These are phyloP conservation scores for Entomyzon cyanotis DNA, from an alignment of 2,113 vertebrate species.

Conservation along the genomic window DNA sequence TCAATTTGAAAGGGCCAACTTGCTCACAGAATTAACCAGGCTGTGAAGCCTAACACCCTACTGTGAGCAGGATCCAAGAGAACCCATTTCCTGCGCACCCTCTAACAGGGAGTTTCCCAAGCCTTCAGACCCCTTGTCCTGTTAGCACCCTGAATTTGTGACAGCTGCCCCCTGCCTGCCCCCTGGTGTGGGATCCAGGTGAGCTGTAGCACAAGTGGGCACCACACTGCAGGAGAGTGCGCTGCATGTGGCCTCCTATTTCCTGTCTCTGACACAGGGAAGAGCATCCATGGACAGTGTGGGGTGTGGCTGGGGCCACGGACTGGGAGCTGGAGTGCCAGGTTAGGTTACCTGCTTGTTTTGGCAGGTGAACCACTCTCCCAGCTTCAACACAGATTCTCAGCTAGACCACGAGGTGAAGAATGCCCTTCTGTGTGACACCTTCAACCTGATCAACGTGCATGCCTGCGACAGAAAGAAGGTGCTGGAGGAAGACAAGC, in stretches of 20 bases:
- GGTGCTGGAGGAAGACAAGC: slow-evolving; percentile 77
- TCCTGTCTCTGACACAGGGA: not conserved
- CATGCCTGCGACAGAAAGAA: slow-evolving; percentile 70
- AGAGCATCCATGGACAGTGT: not conserved
- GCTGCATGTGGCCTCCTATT: not conserved
- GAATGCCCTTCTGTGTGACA: slow-evolving; percentile 76
- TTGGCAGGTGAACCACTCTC: slow-evolving; percentile 81
- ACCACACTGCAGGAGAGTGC: not conserved
- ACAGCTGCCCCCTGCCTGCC: not conserved
- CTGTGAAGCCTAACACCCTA: not conserved
- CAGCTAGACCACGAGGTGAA: slow-evolving; percentile 78
- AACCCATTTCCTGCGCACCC: not conserved
- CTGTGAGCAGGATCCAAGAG: not conserved
- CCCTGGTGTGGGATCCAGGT: not conserved
- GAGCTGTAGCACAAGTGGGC: not conserved
- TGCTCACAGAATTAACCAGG: not conserved
- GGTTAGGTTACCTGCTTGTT: not conserved
- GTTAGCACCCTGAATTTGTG: not conserved
- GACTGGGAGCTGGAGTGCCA: not conserved
- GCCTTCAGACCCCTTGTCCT: not conserved
- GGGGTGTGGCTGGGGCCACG: not conserved
- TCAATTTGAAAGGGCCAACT: not conserved
- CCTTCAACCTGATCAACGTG: slow-evolving; percentile 76
- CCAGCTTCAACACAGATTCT: slow-evolving; percentile 80
- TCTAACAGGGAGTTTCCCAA: not conserved